Evolutionary conservation across 2,113 vertebrate genomes (phyloP).

Genomic region (Serinus canaria): DNA sequence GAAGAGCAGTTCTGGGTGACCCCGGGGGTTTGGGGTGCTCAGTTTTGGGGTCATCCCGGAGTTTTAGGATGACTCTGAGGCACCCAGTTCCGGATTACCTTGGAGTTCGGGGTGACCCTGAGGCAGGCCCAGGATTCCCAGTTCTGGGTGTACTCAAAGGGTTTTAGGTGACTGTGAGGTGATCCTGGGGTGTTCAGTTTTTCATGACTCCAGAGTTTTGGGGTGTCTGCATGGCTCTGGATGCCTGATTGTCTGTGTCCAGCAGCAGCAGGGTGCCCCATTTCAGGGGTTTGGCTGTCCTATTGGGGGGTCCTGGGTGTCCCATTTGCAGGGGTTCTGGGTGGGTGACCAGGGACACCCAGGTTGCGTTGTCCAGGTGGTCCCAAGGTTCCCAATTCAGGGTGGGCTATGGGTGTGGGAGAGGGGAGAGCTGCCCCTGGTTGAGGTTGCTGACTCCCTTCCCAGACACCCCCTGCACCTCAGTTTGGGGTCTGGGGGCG

Average conservation of each 20-base stretch:
- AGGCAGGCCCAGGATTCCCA: neutral
- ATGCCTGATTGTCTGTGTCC: neutral
- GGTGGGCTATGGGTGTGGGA: neutral
- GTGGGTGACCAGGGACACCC: neutral
- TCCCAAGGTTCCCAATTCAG: neutral
- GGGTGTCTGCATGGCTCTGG: neutral
- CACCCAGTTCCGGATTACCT: neutral
- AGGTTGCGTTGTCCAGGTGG: neutral
- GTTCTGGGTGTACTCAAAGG: neutral
- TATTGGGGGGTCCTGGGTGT: neutral
- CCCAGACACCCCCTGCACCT: fast-evolving
- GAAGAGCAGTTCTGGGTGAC: neutral
- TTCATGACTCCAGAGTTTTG: neutral
- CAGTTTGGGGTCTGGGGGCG: fast-evolving
- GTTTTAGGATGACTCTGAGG: neutral
- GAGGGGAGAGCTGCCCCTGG: neutral
- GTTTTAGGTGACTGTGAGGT: neutral
- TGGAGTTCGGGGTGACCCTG: neutral
- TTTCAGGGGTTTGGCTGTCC: neutral
- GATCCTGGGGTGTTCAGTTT: neutral
- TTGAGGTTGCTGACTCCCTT: neutral
- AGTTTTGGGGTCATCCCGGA: neutral
- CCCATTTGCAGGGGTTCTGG: neutral
- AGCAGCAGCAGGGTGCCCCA: neutral
- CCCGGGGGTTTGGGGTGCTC: neutral